Evolutionary conservation across 2,113 vertebrate genomes (phyloP).

Genomic region (rabbit (Oryctolagus cuniculus)): mOryCun1.1 NC_091436.1:116130501-116131000

Average conservation of each 20-base stretch:
- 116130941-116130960: constrained; percentile 75
- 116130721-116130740: neutral
- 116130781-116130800: neutral
- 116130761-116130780: neutral
- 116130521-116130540: constrained; percentile 15
- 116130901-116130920: constrained; percentile 80
- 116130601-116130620: neutral
- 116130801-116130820: constrained; percentile 25
- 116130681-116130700: neutral
- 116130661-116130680: neutral
- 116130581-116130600: neutral
- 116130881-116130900: constrained; percentile 79
- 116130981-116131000: constrained; percentile 77
- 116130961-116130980: constrained; percentile 84
- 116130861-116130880: constrained; percentile 66
- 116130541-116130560: neutral
- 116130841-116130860: constrained; percentile 58
- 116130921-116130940: constrained; percentile 81
- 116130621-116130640: neutral
- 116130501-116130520: neutral
- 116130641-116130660: neutral
- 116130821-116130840: constrained; percentile 9
- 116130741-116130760: neutral
- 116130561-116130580: neutral
- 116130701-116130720: neutral